Percentiles rank a stretch among this genome's conserved stretches.
phyloP scores from a whole-genome alignment of 2,113 vertebrate genomes.

The Cacatua alba region DNA sequence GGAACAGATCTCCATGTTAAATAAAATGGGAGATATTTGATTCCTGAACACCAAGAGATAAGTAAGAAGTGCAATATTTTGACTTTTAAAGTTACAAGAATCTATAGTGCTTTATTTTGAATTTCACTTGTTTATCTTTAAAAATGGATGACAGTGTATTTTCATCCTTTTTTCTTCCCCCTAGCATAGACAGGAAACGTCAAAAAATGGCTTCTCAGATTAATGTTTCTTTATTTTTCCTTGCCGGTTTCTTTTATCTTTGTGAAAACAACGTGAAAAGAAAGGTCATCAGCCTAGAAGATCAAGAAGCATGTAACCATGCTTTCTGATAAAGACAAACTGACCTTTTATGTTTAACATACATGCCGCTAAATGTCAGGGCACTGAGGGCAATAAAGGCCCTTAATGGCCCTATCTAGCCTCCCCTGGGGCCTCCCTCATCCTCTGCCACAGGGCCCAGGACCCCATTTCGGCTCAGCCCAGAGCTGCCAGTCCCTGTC shows the following conservation, averaged over 20 bases:
- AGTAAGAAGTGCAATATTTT: not conserved
- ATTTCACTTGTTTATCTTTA: not conserved
- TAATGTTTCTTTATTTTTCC: constrained; percentile 13
- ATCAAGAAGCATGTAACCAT: not conserved
- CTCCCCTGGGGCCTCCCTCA: not conserved
- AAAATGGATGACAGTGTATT: not conserved
- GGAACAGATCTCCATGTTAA: not conserved
- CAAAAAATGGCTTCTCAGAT: not conserved
- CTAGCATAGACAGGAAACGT: not conserved
- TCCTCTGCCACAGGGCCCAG: not conserved
- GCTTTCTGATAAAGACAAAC: constrained; percentile 11
- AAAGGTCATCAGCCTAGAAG: constrained; percentile 38
- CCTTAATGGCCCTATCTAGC: not conserved
- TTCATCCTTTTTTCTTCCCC: not conserved
- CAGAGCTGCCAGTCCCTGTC: not conserved
- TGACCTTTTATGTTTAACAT: constrained; percentile 10
- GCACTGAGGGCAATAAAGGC: not conserved
- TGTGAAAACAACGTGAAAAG: constrained; percentile 1
- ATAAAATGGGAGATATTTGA: not conserved
- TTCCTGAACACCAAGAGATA: not conserved
- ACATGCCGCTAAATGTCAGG: not conserved
- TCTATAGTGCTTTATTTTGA: not conserved
- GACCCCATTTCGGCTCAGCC: not conserved
- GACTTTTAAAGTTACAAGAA: not conserved
- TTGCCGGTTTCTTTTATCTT: not conserved